Base-by-base conservation (phyloP, 2,888 invertebrate genomes). In the Marasmarcha lunaedactyla region DNA sequence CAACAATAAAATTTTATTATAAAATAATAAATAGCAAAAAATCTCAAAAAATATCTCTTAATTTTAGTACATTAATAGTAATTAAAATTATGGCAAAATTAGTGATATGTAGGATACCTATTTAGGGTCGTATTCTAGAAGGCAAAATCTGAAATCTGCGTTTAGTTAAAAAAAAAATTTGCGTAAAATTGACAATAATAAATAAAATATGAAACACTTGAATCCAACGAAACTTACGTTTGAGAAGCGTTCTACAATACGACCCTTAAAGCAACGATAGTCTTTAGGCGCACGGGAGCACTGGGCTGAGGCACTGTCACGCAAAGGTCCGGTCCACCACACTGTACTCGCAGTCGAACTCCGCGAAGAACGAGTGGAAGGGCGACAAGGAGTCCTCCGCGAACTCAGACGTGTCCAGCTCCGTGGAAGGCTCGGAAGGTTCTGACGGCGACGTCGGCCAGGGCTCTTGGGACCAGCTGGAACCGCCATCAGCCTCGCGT, bases 311-410 rank as follows among this genome's bases (percentile, higher is more conserved):
- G 48, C 68, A 74, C 71, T 63, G 59, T 78, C 77, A 83, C 77
- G 76, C 65, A 52, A 79, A 83, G 52, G 81, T 81, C 51, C 81
- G 68, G 54, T 83, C 83, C 35, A 74, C 63, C 7, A 20, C 20
- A 20, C 20, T 20, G 54, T 83, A 83, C 37, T 81, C 81, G 55
- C 70, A 78, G 49, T 81, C 79, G 55, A 84, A 84, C 52, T 84
- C 84, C 37, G 83, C 78, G 54, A 84, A 77, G 62, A 84, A 84
- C 40, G 81, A 67, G 53, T 88, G 85, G 50, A 87, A 87, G 1
- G 87, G 87, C 33, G 86, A 86, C 12, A 88, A 63, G 3, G 87
- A 86, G 41, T 87, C 81, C 50, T 84, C 84, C 5, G 78, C 71
- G 55, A 76, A 78, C 51, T 83, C 83, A 7, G 79, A 74, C 1